These are phyloP conservation scores for Choristoneura rosaceana DNA, from an alignment of 2,888 invertebrate species.

Conservation along the genomic window DNA sequence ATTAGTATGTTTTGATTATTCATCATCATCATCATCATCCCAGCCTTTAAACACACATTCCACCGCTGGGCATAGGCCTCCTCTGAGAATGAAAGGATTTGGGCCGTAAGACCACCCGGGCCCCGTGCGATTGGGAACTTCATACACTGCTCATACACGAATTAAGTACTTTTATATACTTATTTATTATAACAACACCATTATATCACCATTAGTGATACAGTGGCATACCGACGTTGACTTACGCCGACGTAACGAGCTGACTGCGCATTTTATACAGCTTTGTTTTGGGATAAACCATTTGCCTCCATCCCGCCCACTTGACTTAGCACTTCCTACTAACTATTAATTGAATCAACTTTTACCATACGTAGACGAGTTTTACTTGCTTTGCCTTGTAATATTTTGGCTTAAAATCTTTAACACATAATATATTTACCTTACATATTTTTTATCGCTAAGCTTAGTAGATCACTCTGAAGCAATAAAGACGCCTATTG, in stretches of 20 bases:
- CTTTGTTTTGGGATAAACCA: slow-evolving; percentile 41
- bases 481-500: too few relatives aligned
- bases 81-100: too few relatives aligned
- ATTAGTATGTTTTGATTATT: too few relatives aligned
- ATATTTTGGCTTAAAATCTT: not conserved
- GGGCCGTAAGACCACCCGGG: too few relatives aligned
- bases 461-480: too few relatives aligned
- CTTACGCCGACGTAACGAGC: slow-evolving; percentile 48
- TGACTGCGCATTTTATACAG: slow-evolving; percentile 45
- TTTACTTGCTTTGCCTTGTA: not conserved
- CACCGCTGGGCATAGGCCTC: too few relatives aligned
- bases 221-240: slow-evolving; percentile 7
- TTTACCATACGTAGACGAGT: not conserved
- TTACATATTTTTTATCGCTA: too few relatives aligned
- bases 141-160: too few relatives aligned
- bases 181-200: not conserved
- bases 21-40: too few relatives aligned
- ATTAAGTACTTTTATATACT: too few relatives aligned
- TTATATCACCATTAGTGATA: not conserved
- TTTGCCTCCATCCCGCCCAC: slow-evolving; percentile 22
- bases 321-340: slow-evolving; percentile 25
- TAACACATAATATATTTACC: not conserved
- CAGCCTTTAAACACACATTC: too few relatives aligned
- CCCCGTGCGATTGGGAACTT: too few relatives aligned
- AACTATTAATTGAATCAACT: slow-evolving; percentile 6